Evolutionary conservation across 2,113 vertebrate species (phyloP).

Genomic region (Cnemophilus loriae): DNA sequence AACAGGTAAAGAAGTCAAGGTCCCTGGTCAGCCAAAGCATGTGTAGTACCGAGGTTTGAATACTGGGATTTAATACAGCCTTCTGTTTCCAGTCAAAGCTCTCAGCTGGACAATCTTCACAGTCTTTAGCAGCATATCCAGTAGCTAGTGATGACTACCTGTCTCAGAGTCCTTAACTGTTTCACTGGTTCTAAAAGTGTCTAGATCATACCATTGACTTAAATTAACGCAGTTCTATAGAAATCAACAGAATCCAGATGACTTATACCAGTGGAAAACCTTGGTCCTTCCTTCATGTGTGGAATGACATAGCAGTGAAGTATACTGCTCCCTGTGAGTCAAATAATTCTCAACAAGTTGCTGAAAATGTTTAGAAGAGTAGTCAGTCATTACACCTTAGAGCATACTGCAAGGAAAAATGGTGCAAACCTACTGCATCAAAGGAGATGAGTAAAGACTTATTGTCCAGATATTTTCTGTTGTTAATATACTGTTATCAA

Average conservation of each 20-base stretch:
- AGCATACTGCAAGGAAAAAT: neutral
- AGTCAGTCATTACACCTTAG: constrained; percentile 8
- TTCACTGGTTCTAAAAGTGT: neutral
- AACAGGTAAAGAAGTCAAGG: neutral
- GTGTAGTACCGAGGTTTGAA: neutral
- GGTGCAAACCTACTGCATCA: neutral
- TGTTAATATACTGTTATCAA: constrained; percentile 22
- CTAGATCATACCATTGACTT: neutral
- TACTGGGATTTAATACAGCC: neutral
- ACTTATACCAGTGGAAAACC: neutral
- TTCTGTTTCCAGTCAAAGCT: neutral
- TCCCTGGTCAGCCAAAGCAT: neutral
- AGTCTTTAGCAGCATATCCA: neutral
- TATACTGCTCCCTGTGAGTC: neutral
- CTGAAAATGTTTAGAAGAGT: constrained; percentile 26
- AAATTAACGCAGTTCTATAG: neutral
- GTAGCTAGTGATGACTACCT: neutral
- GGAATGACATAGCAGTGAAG: neutral
- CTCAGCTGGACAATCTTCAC: neutral
- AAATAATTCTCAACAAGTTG: neutral
- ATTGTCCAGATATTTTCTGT: neutral
- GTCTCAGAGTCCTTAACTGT: neutral
- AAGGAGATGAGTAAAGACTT: constrained; percentile 2
- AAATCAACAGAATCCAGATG: neutral
- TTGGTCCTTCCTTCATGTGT: neutral